Evolutionary conservation across 2,113 vertebrate genomes (phyloP).

Genomic region (Progne subis): DNA sequence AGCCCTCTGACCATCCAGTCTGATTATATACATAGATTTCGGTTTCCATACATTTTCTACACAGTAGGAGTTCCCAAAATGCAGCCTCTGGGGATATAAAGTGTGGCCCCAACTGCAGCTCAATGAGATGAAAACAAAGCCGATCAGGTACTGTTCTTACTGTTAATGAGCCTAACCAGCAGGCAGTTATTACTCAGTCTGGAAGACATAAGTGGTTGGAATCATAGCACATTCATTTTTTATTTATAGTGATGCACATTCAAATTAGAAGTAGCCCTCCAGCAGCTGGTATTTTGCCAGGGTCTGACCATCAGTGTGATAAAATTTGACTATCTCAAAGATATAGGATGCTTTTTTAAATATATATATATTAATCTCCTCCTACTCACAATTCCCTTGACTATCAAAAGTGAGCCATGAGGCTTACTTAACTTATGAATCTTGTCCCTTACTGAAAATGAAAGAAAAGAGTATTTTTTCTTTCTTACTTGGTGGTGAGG

Average conservation of each 20-base stretch:
- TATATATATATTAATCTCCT: neutral
- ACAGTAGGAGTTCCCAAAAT: slow-evolving; percentile 63
- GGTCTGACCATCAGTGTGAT: slow-evolving; percentile 32
- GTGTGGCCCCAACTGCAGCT: slow-evolving; percentile 47
- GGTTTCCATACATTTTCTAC: slow-evolving; percentile 62
- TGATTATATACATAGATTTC: slow-evolving; percentile 69
- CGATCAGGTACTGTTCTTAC: slow-evolving; percentile 59
- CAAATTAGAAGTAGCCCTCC: slow-evolving; percentile 42
- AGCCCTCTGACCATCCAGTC: slow-evolving; percentile 53
- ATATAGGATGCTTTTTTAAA: neutral
- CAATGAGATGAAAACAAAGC: slow-evolving; percentile 63
- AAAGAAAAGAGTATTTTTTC: neutral
- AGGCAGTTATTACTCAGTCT: slow-evolving; percentile 64
- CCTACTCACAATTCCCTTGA: neutral
- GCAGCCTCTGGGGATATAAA: slow-evolving; percentile 57
- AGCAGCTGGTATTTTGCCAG: slow-evolving; percentile 41
- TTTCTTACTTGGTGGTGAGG: neutral
- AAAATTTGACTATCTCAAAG: slow-evolving; percentile 28
- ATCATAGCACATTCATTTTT: slow-evolving; percentile 55
- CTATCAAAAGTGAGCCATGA: neutral
- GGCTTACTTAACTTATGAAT: slow-evolving; percentile 7
- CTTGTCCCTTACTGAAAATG: neutral
- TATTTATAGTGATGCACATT: slow-evolving; percentile 50
- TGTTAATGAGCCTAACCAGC: slow-evolving; percentile 65
- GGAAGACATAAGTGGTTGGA: slow-evolving; percentile 52